Conservation (phyloP, 1,140 invertebrate genomes). For the Chymomyza costata region DNA sequence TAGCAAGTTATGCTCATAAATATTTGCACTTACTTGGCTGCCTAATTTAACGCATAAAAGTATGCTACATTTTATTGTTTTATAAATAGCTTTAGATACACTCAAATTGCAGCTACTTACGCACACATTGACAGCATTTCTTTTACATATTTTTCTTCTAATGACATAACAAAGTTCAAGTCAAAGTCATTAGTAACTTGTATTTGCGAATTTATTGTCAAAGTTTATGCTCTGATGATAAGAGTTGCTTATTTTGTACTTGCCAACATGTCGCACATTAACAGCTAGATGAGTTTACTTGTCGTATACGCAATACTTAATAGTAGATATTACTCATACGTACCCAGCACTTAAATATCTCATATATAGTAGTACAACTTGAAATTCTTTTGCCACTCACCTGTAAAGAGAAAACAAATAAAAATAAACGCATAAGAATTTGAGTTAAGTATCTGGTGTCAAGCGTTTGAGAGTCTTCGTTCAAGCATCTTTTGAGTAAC, state of each 20-base stretch:
- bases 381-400: slow-evolving; percentile 40
- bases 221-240: no score
- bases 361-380: slow-evolving; percentile 3
- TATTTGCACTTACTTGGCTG: no score
- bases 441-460: slow-evolving; percentile 9
- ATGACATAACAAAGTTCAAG: no score
- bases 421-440: slow-evolving; percentile 15
- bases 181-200: no score
- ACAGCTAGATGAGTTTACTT: no score
- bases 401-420: slow-evolving; percentile 32
- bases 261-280: no score
- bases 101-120: background rate
- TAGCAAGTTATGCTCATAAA: no score
- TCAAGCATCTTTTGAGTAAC: slow-evolving; percentile 5
- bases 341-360: slow-evolving; percentile 33
- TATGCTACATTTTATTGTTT: slow-evolving; percentile 40
- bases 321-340: slow-evolving; percentile 43
- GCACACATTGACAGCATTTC: no score
- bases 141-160: no score
- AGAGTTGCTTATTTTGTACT: no score
- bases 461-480: slow-evolving; percentile 21
- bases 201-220: no score
- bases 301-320: no score
- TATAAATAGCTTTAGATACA: slow-evolving; percentile 18
- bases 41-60: background rate